phyloP scores from a whole-genome alignment of 2,888 invertebrate genomes.

The Platerodrilus igneus region DNA sequence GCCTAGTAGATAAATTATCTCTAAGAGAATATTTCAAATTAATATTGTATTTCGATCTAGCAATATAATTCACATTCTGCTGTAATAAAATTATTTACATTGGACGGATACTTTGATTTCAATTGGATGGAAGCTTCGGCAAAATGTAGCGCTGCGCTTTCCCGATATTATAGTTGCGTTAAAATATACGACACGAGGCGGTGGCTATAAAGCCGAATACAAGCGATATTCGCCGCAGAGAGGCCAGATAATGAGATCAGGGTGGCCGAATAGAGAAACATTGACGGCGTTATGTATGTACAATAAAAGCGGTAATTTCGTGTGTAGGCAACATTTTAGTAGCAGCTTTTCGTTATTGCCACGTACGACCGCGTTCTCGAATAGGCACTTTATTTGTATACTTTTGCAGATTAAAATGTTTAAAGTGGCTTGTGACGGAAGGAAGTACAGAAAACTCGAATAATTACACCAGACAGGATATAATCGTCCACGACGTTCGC shows the following conservation, averaged over 20 bases:
- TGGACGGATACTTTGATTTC: slow-evolving; percentile 16
- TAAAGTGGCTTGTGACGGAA: too few relatives aligned
- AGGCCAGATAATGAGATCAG: slow-evolving; percentile 33
- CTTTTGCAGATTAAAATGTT: slow-evolving; percentile 12
- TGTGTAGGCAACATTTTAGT: slow-evolving; percentile 25
- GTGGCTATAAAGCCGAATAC: slow-evolving; percentile 24
- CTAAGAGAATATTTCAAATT: too few relatives aligned
- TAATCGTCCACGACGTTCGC: too few relatives aligned
- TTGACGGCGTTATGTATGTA: slow-evolving; percentile 30
- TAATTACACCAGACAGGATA: too few relatives aligned
- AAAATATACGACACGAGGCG: slow-evolving; percentile 29
- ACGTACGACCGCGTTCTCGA: slow-evolving; percentile 15
- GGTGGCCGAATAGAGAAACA: slow-evolving; percentile 30
- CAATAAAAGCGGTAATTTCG: slow-evolving; percentile 29
- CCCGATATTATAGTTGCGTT: slow-evolving; percentile 24
- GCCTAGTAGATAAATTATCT: too few relatives aligned
- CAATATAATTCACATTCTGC: too few relatives aligned
- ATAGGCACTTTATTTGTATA: slow-evolving; percentile 18
- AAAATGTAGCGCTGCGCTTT: slow-evolving; percentile 14
- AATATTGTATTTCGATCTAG: too few relatives aligned
- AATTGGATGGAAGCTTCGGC: slow-evolving; percentile 16
- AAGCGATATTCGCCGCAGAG: slow-evolving; percentile 26
- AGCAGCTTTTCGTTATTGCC: slow-evolving; percentile 18
- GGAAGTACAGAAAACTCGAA: too few relatives aligned
- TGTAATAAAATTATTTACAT: slow-evolving; percentile 20